Conservation (phyloP, 2,113 vertebrate genomes). For the Leptocoma aspasia region DNA sequence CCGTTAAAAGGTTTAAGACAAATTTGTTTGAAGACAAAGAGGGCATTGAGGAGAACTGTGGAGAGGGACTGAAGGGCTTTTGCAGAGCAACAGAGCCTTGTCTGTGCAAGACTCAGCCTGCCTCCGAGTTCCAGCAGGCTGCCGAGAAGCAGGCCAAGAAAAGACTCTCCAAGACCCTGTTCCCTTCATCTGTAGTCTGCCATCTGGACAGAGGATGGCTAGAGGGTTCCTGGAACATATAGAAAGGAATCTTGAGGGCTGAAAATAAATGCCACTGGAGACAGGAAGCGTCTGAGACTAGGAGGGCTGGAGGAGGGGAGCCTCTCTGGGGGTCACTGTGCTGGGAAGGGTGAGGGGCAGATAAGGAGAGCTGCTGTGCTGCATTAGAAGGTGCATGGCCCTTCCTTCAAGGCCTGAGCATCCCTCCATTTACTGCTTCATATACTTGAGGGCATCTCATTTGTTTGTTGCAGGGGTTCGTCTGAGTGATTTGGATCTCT, state of each 20-base stretch:
- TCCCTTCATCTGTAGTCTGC: conserved; percentile 53
- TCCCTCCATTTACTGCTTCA: background rate
- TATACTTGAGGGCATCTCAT: background rate
- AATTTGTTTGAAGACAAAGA: conserved; percentile 56
- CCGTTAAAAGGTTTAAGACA: conserved; percentile 57
- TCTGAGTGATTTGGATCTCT: background rate
- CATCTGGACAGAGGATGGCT: conserved; percentile 63
- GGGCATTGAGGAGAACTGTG: conserved; percentile 31
- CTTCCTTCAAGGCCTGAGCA: background rate
- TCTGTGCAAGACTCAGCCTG: conserved; percentile 50
- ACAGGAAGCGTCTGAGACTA: conserved; percentile 58
- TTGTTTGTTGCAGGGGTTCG: background rate
- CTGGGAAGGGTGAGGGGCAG: background rate
- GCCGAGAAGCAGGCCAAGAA: conserved; percentile 51
- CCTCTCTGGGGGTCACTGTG: background rate
- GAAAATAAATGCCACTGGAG: conserved; percentile 65
- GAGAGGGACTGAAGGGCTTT: conserved; percentile 52
- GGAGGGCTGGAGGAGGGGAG: conserved; percentile 25
- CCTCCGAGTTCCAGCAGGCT: conserved; percentile 43
- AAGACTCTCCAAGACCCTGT: conserved; percentile 41
- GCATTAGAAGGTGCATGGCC: background rate
- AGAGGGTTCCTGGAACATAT: conserved; percentile 60
- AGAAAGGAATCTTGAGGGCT: conserved; percentile 64
- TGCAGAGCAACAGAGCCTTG: conserved; percentile 27
- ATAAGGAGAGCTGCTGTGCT: background rate